phyloP scores from a whole-genome alignment of 2,113 vertebrate genomes.

The Dunckerocampus dactyliophorus region DNA sequence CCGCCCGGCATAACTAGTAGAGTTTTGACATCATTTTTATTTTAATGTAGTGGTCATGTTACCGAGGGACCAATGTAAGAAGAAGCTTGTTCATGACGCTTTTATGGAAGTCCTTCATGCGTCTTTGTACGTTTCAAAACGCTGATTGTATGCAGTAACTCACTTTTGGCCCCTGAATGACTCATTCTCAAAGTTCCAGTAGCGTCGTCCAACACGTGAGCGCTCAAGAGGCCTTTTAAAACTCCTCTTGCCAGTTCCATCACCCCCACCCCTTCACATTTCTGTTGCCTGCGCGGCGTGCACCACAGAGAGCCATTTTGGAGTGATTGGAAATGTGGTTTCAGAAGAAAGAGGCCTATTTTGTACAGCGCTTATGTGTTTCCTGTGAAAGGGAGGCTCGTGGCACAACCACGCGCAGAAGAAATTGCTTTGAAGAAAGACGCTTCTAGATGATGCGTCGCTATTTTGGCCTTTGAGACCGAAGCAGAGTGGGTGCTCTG shows the following conservation, averaged over 20 bases:
- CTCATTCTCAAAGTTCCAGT: neutral
- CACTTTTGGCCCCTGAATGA: neutral
- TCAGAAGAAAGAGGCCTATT: constrained; percentile 12
- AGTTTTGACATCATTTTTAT: neutral
- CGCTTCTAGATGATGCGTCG: constrained; percentile 23
- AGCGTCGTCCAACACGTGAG: no score
- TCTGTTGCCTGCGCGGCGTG: neutral
- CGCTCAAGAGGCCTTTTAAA: neutral
- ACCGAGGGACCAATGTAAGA: no score
- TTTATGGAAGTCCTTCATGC: neutral
- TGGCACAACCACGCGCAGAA: neutral
- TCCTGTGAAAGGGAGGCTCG: neutral
- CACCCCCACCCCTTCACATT: neutral
- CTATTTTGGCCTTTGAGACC: constrained; percentile 32
- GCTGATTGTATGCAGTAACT: neutral
- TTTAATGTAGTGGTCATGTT: no score
- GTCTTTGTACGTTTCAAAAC: neutral
- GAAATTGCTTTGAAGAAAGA: constrained; percentile 39
- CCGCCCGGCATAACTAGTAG: no score
- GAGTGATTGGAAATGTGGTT: constrained; percentile 33
- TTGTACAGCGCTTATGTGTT: constrained; percentile 23
- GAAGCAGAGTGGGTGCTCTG: neutral
- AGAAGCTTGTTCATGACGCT: no score
- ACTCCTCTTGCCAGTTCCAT: neutral
- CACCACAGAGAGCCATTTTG: constrained; percentile 3